Evolutionary conservation across 2,113 vertebrate species (phyloP).

Genomic region (Aepyceros melampus): DNA sequence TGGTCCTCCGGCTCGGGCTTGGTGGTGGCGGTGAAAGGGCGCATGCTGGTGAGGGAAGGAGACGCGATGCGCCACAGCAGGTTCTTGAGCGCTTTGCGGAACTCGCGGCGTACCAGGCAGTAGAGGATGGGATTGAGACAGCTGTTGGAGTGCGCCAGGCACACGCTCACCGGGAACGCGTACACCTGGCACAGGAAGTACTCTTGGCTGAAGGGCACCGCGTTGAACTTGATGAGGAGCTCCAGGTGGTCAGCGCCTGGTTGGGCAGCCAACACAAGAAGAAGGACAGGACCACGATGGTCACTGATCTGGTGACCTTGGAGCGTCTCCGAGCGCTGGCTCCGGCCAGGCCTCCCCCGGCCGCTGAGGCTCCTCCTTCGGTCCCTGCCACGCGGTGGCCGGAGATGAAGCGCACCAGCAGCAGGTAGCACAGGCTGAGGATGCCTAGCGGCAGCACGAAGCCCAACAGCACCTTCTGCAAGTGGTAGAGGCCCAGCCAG

Average conservation of each 20-base stretch:
- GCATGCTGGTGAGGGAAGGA: conserved; percentile 86
- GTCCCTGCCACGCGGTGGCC: conserved; percentile 82
- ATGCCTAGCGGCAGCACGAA: conserved; percentile 89
- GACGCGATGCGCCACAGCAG: conserved; percentile 91
- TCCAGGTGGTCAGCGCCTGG: conserved; percentile 94
- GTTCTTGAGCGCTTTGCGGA: conserved; percentile 91
- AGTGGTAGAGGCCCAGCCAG: conserved; percentile 94
- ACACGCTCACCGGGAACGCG: conserved; percentile 93
- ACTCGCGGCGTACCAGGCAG: conserved; percentile 95
- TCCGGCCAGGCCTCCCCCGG: neutral
- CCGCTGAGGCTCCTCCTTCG: conserved; percentile 35
- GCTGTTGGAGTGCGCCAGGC: conserved; percentile 97
- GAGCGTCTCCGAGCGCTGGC: conserved; percentile 89
- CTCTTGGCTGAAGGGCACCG: conserved; percentile 90
- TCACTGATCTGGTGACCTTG: conserved; percentile 94
- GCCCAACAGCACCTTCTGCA: conserved; percentile 93
- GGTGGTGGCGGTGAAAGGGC: conserved; percentile 89
- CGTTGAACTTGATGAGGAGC: conserved; percentile 95
- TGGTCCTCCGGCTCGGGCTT: conserved; percentile 89
- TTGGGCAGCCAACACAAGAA: conserved; percentile 98
- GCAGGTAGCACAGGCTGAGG: conserved; percentile 91
- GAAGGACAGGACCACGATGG: conserved; percentile 93
- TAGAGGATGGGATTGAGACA: conserved; percentile 96
- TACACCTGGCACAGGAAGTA: conserved; percentile 95
- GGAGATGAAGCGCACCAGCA: conserved; percentile 91